A percentile compares a stretch with the other conserved stretches of the same genome.
Conservation (phyloP, 2,113 vertebrate species). For the Macrotis lagotis region DNA sequence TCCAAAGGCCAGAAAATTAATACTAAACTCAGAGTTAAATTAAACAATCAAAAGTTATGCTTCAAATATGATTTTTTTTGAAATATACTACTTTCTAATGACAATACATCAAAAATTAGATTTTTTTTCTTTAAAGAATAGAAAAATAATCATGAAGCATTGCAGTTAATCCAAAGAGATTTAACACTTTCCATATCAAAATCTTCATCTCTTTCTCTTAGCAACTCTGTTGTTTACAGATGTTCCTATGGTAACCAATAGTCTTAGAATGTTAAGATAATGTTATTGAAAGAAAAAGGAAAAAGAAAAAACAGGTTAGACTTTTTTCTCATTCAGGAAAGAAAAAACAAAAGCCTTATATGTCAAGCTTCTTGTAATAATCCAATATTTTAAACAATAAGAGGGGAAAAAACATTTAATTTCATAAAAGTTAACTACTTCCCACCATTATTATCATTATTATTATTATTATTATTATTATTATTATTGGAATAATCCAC, state of each 20-base stretch:
- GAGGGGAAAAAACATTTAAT: slow-evolving; percentile 45
- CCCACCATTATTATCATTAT: slow-evolving; percentile 17
- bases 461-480: no score
- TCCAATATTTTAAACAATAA: slow-evolving; percentile 45
- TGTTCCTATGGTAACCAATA: slow-evolving; percentile 14
- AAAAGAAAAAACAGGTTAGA: slow-evolving; percentile 37
- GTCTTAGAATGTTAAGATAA: slow-evolving; percentile 30
- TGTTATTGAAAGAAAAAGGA: slow-evolving; percentile 34
- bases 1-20: not conserved
- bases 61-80: not conserved
- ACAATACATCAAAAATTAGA: slow-evolving; percentile 19
- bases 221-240: slow-evolving; percentile 3
- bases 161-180: slow-evolving; percentile 3
- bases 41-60: not conserved
- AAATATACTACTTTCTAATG: not conserved
- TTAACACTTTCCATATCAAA: slow-evolving; percentile 24
- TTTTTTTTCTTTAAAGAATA: slow-evolving; percentile 21
- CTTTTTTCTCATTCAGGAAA: slow-evolving; percentile 63
- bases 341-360: slow-evolving; percentile 3
- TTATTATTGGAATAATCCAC: not conserved
- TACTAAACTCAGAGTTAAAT: not conserved
- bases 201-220: slow-evolving; percentile 14
- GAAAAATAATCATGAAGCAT: not conserved
- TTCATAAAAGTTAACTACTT: not conserved
- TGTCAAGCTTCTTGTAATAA: slow-evolving; percentile 49